Evolutionary conservation across 35 echinoderm and acorn worm genomes (phyloP).

Genomic region (Ophioderma brevispina): DNA sequence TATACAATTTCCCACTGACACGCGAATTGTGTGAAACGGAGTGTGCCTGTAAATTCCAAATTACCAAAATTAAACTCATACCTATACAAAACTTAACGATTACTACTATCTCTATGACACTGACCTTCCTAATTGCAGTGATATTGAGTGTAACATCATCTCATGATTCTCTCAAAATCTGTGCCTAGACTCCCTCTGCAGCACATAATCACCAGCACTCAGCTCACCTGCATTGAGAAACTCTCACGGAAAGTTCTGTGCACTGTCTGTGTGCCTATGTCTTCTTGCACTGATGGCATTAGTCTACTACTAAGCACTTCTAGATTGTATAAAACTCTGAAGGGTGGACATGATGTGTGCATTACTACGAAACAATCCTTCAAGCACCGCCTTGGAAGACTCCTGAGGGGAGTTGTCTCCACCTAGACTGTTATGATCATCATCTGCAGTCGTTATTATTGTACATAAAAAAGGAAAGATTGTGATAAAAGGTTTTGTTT

Average conservation of each 20-base stretch:
- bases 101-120: not conserved
- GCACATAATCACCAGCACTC: slow-evolving; percentile 76
- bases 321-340: slow-evolving; percentile 89
- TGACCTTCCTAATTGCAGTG: slow-evolving; percentile 93
- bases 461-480: too few species aligned
- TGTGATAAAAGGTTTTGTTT: too few species aligned
- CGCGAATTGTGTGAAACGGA: too few species aligned
- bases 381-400: slow-evolving; percentile 63
- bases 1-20: too few species aligned
- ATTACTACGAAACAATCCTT: slow-evolving; percentile 69
- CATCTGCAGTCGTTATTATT: not conserved
- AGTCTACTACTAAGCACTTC: slow-evolving; percentile 93
- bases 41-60: too few species aligned
- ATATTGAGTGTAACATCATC: slow-evolving; percentile 95
- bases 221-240: slow-evolving; percentile 90
- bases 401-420: slow-evolving; percentile 36
- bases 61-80: too few species aligned
- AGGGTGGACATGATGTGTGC: slow-evolving; percentile 83
- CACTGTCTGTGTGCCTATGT: slow-evolving; percentile 75
- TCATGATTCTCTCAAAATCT: slow-evolving; percentile 81
- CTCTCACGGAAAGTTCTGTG: slow-evolving; percentile 86
- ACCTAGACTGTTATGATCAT: not conserved
- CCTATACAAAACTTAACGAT: too few species aligned
- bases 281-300: slow-evolving; percentile 91
- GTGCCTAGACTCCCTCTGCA: slow-evolving; percentile 94